Evolutionary conservation across 2,113 vertebrate genomes (phyloP).

Genomic region (Isurus oxyrinchus): DNA sequence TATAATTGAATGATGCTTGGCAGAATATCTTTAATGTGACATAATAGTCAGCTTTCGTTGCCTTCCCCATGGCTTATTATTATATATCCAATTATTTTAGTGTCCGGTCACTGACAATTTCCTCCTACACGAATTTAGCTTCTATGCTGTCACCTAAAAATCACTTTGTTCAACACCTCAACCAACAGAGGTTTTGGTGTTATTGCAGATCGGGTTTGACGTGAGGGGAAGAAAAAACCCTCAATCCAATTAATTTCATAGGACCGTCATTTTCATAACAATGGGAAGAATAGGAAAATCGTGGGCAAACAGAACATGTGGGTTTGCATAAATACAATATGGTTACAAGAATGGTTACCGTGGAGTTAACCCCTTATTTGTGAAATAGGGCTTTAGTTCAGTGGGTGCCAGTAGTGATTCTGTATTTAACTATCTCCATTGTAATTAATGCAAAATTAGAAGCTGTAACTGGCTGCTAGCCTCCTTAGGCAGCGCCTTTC

Average conservation of each 20-base stretch:
- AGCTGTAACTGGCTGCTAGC: not conserved
- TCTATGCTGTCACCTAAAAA: not conserved
- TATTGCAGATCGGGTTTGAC: not conserved
- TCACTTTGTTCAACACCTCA: not conserved
- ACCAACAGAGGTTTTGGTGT: too few species aligned
- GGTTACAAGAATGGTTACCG: not conserved
- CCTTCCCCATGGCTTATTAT: not conserved
- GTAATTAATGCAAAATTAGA: not conserved
- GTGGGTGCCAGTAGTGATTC: not conserved
- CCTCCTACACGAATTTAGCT: not conserved
- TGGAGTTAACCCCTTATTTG: not conserved
- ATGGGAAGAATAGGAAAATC: not conserved
- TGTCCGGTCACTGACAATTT: not conserved
- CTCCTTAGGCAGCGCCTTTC: too few species aligned
- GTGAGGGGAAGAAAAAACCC: not conserved
- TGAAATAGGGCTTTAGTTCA: not conserved
- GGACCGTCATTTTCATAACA: not conserved
- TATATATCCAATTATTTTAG: conserved; percentile 10
- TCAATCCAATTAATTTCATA: not conserved
- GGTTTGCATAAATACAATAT: not conserved
- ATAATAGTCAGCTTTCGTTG: not conserved
- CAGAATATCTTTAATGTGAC: not conserved
- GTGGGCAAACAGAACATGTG: not conserved
- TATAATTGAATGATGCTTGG: not conserved
- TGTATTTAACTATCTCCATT: not conserved